Conservation (phyloP, 2,888 invertebrate genomes). For the Plagodis pulveraria region DNA sequence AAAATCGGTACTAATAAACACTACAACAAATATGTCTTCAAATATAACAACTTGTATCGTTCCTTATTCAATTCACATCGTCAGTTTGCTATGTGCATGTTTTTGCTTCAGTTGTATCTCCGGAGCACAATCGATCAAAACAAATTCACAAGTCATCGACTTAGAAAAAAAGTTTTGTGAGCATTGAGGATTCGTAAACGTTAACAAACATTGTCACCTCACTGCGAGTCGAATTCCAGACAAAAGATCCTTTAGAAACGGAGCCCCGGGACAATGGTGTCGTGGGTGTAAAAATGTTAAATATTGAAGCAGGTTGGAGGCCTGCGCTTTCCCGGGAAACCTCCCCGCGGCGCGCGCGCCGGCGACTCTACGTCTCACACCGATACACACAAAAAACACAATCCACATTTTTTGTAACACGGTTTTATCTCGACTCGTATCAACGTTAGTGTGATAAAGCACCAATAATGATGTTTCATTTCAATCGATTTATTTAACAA, state of each 20-base stretch:
- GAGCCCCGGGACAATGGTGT: conserved; percentile 66
- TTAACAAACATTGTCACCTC: conserved; percentile 82
- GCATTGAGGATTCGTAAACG: conserved; percentile 72
- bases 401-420: conserved; percentile 64
- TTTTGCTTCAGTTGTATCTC: conserved; percentile 53
- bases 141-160: conserved; percentile 84
- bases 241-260: conserved; percentile 74
- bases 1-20: not conserved
- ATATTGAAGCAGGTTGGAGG: conserved; percentile 72
- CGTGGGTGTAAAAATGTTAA: conserved; percentile 80
- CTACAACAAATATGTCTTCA: conserved; percentile 8
- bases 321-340: conserved; percentile 77
- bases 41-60: conserved; percentile 42
- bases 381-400: conserved; percentile 73
- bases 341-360: conserved; percentile 76
- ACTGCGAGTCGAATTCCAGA: conserved; percentile 70
- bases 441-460: conserved; percentile 79
- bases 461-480: conserved; percentile 84
- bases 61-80: conserved; percentile 39
- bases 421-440: conserved; percentile 75
- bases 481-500: conserved; percentile 74
- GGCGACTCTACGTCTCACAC: conserved; percentile 81
- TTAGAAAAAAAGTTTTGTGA: conserved; percentile 78
- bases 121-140: conserved; percentile 75
- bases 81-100: conserved; percentile 62